Conservation (phyloP, 2,888 invertebrate genomes). For the Clanis bilineata region DNA sequence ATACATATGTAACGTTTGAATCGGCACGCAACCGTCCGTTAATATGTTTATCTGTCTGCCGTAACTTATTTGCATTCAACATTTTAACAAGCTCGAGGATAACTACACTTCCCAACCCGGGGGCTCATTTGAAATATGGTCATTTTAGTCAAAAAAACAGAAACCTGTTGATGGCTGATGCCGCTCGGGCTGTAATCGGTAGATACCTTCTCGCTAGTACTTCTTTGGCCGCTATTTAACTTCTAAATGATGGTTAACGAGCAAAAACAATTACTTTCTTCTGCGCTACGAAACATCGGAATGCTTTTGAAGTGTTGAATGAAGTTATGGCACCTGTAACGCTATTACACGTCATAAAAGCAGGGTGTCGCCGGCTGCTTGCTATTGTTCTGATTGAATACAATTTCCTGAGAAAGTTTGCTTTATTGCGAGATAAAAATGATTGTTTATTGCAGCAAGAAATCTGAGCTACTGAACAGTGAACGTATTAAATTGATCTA, state of each 20-base stretch:
- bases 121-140: slow-evolving; percentile 13
- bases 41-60: slow-evolving; percentile 22
- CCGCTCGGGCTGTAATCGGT: no score
- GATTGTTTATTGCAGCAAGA: slow-evolving; percentile 5
- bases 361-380: not conserved
- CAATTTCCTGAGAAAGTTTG: not conserved
- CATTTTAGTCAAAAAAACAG: slow-evolving; percentile 16
- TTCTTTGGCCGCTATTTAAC: slow-evolving; percentile 8
- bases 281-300: not conserved
- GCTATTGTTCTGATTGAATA: not conserved
- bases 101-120: slow-evolving; percentile 9
- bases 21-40: slow-evolving; percentile 14
- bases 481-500: not conserved
- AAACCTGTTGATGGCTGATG: slow-evolving; percentile 12
- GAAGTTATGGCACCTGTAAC: slow-evolving; percentile 8
- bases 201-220: no score
- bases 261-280: slow-evolving; percentile 13
- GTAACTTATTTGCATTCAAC: slow-evolving; percentile 8
- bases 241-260: slow-evolving; percentile 6
- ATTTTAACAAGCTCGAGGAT: slow-evolving; percentile 15
- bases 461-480: not conserved
- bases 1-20: slow-evolving; percentile 10
- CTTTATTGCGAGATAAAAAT: slow-evolving; percentile 5
- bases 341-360: not conserved
- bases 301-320: slow-evolving; percentile 12